phyloP scores from a whole-genome alignment of 2,113 vertebrate genomes.

The Tetraodon nigroviridis region DNA sequence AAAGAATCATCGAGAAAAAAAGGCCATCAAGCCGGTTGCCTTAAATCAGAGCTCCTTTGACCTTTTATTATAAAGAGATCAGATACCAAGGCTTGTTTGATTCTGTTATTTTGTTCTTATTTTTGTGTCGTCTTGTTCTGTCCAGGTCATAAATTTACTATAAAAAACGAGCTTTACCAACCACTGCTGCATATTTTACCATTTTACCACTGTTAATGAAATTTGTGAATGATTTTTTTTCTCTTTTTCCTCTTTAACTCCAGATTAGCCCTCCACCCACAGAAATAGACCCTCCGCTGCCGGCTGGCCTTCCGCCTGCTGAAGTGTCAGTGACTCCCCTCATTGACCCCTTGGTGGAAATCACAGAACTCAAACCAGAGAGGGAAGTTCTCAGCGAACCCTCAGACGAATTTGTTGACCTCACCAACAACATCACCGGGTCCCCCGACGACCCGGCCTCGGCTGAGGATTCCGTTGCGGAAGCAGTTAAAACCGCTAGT shows the following conservation, averaged over 20 bases:
- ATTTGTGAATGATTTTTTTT: no score
- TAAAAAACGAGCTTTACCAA: no score
- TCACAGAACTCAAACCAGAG: conserved; percentile 23
- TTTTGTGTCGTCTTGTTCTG: no score
- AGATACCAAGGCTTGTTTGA: no score
- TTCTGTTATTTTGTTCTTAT: no score
- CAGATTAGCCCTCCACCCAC: conserved; percentile 55
- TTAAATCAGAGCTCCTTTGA: no score
- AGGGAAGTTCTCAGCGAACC: conserved; percentile 28
- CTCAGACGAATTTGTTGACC: conserved; percentile 57
- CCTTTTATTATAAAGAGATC: no score
- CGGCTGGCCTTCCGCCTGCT: conserved; percentile 15
- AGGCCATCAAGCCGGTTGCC: no score
- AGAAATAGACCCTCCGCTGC: conserved; percentile 37
- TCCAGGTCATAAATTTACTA: no score
- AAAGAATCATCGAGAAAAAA: no score
- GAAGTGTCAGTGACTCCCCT: conserved; percentile 26
- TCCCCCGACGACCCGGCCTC: not conserved
- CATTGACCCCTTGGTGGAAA: conserved; percentile 26
- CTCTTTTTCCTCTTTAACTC: not conserved
- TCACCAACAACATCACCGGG: conserved; percentile 40
- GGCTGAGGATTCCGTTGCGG: not conserved
- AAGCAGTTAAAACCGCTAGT: conserved; percentile 3
- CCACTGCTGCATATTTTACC: no score
- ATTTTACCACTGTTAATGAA: no score